A percentile compares a stretch with the other conserved stretches of the same genome.
Evolutionary conservation across 2,888 invertebrate genomes (phyloP).

Genomic region (Polymixis lichenea): DNA sequence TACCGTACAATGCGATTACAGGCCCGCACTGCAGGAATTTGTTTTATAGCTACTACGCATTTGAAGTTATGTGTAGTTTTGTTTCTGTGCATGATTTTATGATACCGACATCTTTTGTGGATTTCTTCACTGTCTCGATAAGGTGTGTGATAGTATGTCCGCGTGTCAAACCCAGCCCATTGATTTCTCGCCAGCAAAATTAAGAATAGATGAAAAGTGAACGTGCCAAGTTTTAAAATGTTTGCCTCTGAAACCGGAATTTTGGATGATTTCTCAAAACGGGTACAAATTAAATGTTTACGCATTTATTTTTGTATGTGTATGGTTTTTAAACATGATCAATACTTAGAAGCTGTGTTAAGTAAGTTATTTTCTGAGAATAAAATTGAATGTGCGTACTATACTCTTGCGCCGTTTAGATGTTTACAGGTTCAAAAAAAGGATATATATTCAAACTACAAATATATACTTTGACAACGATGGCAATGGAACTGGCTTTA

Average conservation of each 20-base stretch:
- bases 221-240: slow-evolving; percentile 55
- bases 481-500: neutral
- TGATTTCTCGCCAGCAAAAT: slow-evolving; percentile 59
- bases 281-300: slow-evolving; percentile 30
- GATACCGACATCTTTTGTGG: slow-evolving; percentile 18
- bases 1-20: slow-evolving; percentile 90
- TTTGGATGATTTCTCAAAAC: slow-evolving; percentile 48
- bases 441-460: neutral
- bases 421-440: neutral
- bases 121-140: slow-evolving; percentile 31
- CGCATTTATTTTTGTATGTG: neutral
- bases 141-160: slow-evolving; percentile 28
- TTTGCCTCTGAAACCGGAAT: slow-evolving; percentile 43
- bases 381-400: neutral
- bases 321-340: slow-evolving; percentile 1
- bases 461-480: neutral
- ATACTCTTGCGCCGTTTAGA: slow-evolving; percentile 18
- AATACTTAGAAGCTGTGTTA: neutral
- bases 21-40: slow-evolving; percentile 79
- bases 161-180: slow-evolving; percentile 36
- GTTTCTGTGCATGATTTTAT: slow-evolving; percentile 15
- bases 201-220: slow-evolving; percentile 54
- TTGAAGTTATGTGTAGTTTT: slow-evolving; percentile 42
- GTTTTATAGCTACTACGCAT: slow-evolving; percentile 60
- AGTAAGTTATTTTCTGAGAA: slow-evolving; percentile 10